Percentiles rank a stretch among this genome's conserved stretches.
phyloP scores from a whole-genome alignment of 2,113 vertebrate species.

The Gadus macrocephalus region DNA sequence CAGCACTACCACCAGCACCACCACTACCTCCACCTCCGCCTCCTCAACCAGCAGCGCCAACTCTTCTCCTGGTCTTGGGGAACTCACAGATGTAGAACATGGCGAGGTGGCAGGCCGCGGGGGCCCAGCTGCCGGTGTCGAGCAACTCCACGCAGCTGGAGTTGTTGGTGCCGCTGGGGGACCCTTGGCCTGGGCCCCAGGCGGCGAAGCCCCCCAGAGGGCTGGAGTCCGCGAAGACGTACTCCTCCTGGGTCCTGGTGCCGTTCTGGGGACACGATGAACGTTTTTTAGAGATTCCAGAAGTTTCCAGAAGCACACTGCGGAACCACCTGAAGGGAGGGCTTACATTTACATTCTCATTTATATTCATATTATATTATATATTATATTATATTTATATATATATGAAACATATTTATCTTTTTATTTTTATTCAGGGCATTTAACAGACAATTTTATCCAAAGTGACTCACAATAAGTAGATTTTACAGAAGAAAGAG shows the following conservation, averaged over 20 bases:
- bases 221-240: conserved; percentile 77
- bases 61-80: conserved; percentile 73
- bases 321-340: too few relatives aligned
- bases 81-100: conserved; percentile 97
- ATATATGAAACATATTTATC: neutral
- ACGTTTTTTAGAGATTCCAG: neutral
- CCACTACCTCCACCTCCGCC: conserved; percentile 11
- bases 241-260: conserved; percentile 65
- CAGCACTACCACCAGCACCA: neutral
- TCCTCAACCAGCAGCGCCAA: conserved; percentile 16
- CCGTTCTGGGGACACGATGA: neutral
- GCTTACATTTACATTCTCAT: neutral
- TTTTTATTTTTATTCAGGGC: neutral
- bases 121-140: conserved; percentile 83
- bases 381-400: neutral
- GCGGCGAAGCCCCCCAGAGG: conserved; percentile 78
- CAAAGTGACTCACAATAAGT: neutral
- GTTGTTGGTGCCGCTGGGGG: conserved; percentile 42
- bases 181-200: too few relatives aligned
- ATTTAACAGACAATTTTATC: neutral
- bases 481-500: neutral
- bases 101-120: conserved; percentile 78
- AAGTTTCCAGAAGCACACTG: too few relatives aligned
- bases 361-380: neutral
- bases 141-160: conserved; percentile 90